Evolutionary conservation across 1,140 invertebrate genomes (phyloP), one percentile per base, ranked within the genome.

Genomic region (Nixonia krombeini): DNA sequence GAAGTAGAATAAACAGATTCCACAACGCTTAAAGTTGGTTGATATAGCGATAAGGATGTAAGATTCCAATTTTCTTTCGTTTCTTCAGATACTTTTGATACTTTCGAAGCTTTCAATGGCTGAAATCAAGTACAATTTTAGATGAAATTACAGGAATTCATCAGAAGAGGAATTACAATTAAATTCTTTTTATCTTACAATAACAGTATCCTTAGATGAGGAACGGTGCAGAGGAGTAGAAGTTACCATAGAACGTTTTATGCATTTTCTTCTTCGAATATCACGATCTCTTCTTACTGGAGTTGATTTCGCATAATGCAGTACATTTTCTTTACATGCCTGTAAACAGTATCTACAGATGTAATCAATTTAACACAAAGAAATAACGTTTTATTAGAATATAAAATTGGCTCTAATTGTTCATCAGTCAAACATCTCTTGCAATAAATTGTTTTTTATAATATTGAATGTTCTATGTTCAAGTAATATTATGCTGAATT

Each of bases 321-420:
- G 71, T 67, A 86, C 82, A 72, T 86, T 86, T 52, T 86, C 85
- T 70, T 85, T 85, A 66, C 83, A 86, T 41, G 80, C 83, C 84
- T 85, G 55, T 63, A 44, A 50, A 70, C n/a, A n/a, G n/a, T n/a
- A n/a, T n/a, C n/a, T n/a, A n/a, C n/a, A n/a, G n/a, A n/a, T n/a
- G n/a, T n/a, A n/a, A n/a, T n/a, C n/a, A n/a, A n/a, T n/a, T n/a
- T n/a, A n/a, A n/a, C n/a, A n/a, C n/a, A n/a, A n/a, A n/a, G n/a
- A n/a, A n/a, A n/a, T n/a, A n/a, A n/a, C n/a, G n/a, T n/a, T n/a
- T n/a, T n/a, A n/a, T n/a, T n/a, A n/a, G n/a, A n/a, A n/a, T n/a
- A n/a, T n/a, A n/a, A n/a, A n/a, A n/a, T n/a, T n/a, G n/a, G n/a
- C n/a, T n/a, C n/a, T n/a, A n/a, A n/a, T n/a, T n/a, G n/a, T n/a